Conservation (phyloP, 2,888 invertebrate species). For the Rhagonycha lutea region DNA sequence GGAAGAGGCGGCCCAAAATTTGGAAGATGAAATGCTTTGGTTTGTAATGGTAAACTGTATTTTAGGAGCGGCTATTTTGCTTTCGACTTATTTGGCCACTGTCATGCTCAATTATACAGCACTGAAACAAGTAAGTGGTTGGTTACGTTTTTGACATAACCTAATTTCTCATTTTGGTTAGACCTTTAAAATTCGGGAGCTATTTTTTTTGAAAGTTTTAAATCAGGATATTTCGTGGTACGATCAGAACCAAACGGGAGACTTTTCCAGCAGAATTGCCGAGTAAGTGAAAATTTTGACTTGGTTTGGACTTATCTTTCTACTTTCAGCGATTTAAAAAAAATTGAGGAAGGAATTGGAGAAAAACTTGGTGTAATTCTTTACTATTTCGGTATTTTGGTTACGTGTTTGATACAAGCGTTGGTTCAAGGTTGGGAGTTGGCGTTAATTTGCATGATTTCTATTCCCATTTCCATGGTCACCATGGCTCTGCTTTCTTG, state of each 20-base stretch:
- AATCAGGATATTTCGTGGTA: slow-evolving; percentile 78
- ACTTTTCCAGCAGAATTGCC: slow-evolving; percentile 74
- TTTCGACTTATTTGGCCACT: slow-evolving; percentile 68
- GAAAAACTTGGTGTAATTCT: slow-evolving; percentile 79
- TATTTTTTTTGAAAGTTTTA: slow-evolving; percentile 67
- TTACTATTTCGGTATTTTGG: slow-evolving; percentile 69
- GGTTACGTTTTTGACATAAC: background rate
- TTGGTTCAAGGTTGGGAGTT: slow-evolving; percentile 81
- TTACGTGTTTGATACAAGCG: slow-evolving; percentile 71
- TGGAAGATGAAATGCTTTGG: slow-evolving; percentile 57
- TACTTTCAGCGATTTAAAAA: slow-evolving; percentile 66
- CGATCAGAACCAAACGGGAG: slow-evolving; percentile 71
- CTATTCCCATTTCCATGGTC: slow-evolving; percentile 70
- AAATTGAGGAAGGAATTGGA: slow-evolving; percentile 83
- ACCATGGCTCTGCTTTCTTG: slow-evolving; percentile 68
- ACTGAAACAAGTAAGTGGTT: background rate
- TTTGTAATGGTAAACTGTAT: slow-evolving; percentile 67
- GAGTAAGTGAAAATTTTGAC: slow-evolving; percentile 60
- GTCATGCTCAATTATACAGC: slow-evolving; percentile 32
- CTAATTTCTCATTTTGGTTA: slow-evolving; percentile 39
- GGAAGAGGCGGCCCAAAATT: slow-evolving; percentile 49
- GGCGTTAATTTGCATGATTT: slow-evolving; percentile 73
- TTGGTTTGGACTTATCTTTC: background rate
- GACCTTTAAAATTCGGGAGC: slow-evolving; percentile 66
- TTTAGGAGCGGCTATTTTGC: slow-evolving; percentile 64